A percentile compares a stretch with the other conserved stretches of the same genome.
These are phyloP conservation scores for Polyodon spathula DNA, from an alignment of 2,113 vertebrate genomes.

Conservation along the genomic window DNA sequence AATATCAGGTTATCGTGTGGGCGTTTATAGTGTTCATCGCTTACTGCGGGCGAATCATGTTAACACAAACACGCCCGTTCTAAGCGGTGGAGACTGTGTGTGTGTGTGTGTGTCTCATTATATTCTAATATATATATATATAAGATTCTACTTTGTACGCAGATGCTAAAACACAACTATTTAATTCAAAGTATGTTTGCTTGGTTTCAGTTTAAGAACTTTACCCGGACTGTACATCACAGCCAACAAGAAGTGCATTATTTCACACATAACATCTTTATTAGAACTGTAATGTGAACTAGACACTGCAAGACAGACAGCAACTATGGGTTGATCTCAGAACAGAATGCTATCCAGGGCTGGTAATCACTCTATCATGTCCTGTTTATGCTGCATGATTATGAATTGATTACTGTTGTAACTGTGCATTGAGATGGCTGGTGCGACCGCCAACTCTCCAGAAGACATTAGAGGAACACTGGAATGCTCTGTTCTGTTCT, in stretches of 20 bases:
- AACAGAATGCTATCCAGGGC: background rate
- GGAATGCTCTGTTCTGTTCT: background rate
- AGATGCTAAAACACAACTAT: background rate
- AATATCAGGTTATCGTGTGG: no score
- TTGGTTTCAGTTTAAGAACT: constrained; percentile 1
- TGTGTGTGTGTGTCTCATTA: no score
- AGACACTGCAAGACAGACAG: constrained; percentile 6
- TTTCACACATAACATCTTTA: constrained; percentile 3
- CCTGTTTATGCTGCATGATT: constrained; percentile 5
- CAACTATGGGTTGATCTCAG: constrained; percentile 10
- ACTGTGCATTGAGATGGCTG: background rate
- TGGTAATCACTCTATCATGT: constrained; percentile 1
- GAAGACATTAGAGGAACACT: background rate
- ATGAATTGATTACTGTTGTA: constrained; percentile 1
- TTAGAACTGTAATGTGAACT: background rate
- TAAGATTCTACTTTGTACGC: no score
- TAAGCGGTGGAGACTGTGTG: no score
- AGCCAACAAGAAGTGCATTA: constrained; percentile 8
- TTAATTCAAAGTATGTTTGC: no score
- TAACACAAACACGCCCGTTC: no score
- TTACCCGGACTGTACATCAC: constrained; percentile 1
- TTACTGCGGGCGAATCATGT: no score
- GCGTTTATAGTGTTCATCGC: no score
- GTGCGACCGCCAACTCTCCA: background rate
- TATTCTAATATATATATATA: no score